Conservation (phyloP, 2,888 invertebrate species). For the Neuroscelio doddi region DNA sequence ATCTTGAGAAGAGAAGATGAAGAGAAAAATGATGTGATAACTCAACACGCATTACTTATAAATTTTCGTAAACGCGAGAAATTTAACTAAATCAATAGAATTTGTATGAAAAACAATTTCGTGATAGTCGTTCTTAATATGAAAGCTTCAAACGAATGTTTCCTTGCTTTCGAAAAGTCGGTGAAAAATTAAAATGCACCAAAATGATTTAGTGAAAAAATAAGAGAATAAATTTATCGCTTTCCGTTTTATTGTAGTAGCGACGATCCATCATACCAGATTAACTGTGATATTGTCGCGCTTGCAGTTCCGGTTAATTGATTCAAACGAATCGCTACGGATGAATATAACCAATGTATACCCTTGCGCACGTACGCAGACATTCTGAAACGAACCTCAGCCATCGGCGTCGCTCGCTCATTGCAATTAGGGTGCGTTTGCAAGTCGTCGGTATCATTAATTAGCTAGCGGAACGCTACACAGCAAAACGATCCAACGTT, state of each 20-base stretch:
- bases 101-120: too few relatives aligned
- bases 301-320: slow-evolving; percentile 7
- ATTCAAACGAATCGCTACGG: slow-evolving; percentile 3
- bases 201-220: too few relatives aligned
- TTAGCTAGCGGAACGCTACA: slow-evolving; percentile 8
- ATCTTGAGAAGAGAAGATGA: too few relatives aligned
- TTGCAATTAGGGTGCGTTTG: slow-evolving; percentile 15
- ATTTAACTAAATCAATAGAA: too few relatives aligned
- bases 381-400: slow-evolving; percentile 1
- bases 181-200: background rate
- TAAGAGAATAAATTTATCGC: slow-evolving; percentile 3
- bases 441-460: slow-evolving; percentile 16
- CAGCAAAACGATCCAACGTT: slow-evolving; percentile 1
- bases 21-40: too few relatives aligned
- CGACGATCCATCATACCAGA: background rate
- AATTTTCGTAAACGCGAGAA: too few relatives aligned
- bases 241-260: background rate
- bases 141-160: too few relatives aligned
- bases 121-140: too few relatives aligned
- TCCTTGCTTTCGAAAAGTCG: background rate
- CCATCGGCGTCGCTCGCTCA: slow-evolving; percentile 9
- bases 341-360: slow-evolving; percentile 2
- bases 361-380: slow-evolving; percentile 5
- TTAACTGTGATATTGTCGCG: slow-evolving; percentile 2
- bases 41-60: too few relatives aligned